Base-by-base conservation (phyloP, 2,797 vertebrate species). In the Eptatretus atami region DNA sequence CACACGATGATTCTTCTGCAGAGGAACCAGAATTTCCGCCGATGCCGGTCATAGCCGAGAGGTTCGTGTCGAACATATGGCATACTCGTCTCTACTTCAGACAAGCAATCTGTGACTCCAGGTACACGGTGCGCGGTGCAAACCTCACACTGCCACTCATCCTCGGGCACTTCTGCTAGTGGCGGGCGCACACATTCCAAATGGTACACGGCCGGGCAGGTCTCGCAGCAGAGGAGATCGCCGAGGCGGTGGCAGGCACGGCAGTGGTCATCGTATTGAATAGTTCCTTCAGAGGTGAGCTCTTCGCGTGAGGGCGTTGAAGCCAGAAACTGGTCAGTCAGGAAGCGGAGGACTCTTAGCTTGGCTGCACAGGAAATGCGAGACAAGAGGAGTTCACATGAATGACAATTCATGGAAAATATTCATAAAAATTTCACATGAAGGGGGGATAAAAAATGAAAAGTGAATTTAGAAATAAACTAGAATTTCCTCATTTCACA, bases 121-220 rank as follows among this genome's bases (percentile, higher is more conserved):
- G 84, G 80, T 68, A 95, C 82, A 77, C 83, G 81, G 68, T 95
- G 87, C 44, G 86, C 87, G 65, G 83, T 85, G 24, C 87, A 95
- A 66, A 95, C 82, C 72, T 95, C 87, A 11, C 87, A 95, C 78
- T 92, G 87, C 87, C 87, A 95, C 70, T 95, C 87, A 3, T 93
- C 87, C 75, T 95, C 87, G 0, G 87, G 87, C n/a, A 95, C 87
- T 74, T 92, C 85, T 71, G 82, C 80, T 65, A 95, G 73, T 15
- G 87, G 86, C 0, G 87, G 87, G 63, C 87, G 87, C 71, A 95
- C 87, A 1, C 87, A 95, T 72, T 95, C 87, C 72, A 95, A 74
- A 70, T 95, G 87, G 78, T 93, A 95, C 24, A 95, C 87, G 1
- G 87, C 87, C 1, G 86, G 87, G 67, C 87, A 95, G 0, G 87